A percentile compares a stretch with the other conserved stretches of the same genome.
phyloP scores from a whole-genome alignment of 2,797 vertebrate genomes.

The Anguilla pacifica region DNA sequence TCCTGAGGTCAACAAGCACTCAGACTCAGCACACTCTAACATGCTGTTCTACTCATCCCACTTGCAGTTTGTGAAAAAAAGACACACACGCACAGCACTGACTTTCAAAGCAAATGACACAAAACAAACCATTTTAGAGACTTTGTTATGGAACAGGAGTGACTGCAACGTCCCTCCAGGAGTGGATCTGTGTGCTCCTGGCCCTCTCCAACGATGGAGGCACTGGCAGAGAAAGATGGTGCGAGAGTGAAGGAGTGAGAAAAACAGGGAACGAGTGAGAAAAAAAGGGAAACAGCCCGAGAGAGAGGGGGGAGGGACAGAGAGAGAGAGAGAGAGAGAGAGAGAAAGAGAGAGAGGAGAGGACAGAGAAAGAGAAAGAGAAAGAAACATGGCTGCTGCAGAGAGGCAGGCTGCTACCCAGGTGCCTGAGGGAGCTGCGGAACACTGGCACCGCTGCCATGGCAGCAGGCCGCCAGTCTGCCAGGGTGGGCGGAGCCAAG shows the following conservation, averaged over 20 bases:
- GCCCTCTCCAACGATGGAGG: background rate
- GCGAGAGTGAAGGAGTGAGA: background rate
- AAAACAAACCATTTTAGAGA: slow-evolving; percentile 33
- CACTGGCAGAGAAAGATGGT: background rate
- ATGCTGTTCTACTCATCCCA: background rate
- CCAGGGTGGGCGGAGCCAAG: background rate
- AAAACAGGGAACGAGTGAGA: slow-evolving; percentile 1
- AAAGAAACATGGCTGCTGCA: background rate
- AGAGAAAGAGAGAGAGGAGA: background rate
- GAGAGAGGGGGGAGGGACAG: background rate
- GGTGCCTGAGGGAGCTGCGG: slow-evolving; percentile 22
- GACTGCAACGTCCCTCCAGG: slow-evolving; percentile 27
- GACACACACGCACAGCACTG: background rate
- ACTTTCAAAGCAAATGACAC: slow-evolving; percentile 12
- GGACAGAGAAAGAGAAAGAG: background rate
- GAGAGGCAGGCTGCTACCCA: background rate
- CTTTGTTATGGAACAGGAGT: slow-evolving; percentile 45
- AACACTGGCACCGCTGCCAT: slow-evolving; percentile 41
- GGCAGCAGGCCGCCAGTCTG: slow-evolving; percentile 16
- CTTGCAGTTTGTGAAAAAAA: background rate
- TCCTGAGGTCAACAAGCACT: background rate
- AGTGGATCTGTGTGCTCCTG: background rate
- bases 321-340: background rate
- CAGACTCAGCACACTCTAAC: background rate
- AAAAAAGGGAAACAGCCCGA: background rate